Conservation (phyloP, 2,888 invertebrate species). For the Mesorhabditis spiculigera region DNA sequence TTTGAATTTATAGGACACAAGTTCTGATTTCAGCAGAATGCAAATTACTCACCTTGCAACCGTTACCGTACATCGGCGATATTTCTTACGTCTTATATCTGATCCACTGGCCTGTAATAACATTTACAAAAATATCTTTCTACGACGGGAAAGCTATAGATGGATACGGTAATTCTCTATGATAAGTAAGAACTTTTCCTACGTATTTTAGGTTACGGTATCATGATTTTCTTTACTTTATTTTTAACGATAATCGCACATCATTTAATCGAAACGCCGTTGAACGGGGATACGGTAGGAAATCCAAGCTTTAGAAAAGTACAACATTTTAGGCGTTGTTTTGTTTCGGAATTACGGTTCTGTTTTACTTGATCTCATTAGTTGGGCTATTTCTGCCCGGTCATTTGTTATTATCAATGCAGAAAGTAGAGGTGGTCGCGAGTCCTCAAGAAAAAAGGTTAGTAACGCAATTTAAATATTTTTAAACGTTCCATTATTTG, state of each 20-base stretch:
- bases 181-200: background rate
- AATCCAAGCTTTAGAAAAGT: too few species aligned
- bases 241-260: background rate
- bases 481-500: too few species aligned
- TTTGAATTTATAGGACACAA: too few species aligned
- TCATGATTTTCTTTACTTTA: background rate
- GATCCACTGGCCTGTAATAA: slow-evolving; percentile 8
- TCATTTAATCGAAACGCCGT: background rate
- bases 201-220: background rate
- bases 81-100: slow-evolving; percentile 7
- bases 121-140: background rate
- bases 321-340: background rate
- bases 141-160: background rate
- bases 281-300: background rate
- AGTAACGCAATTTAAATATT: too few species aligned
- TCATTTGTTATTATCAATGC: background rate
- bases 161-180: background rate
- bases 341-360: background rate
- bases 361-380: background rate
- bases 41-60: background rate
- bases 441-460: too few species aligned
- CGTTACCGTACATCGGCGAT: slow-evolving; percentile 7
- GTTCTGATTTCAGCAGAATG: background rate
- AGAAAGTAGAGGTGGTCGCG: too few species aligned
- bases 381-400: background rate